These are phyloP conservation scores for Scaptomyza montana DNA, from an alignment of 1,140 invertebrate species.

Conservation along the genomic window DNA sequence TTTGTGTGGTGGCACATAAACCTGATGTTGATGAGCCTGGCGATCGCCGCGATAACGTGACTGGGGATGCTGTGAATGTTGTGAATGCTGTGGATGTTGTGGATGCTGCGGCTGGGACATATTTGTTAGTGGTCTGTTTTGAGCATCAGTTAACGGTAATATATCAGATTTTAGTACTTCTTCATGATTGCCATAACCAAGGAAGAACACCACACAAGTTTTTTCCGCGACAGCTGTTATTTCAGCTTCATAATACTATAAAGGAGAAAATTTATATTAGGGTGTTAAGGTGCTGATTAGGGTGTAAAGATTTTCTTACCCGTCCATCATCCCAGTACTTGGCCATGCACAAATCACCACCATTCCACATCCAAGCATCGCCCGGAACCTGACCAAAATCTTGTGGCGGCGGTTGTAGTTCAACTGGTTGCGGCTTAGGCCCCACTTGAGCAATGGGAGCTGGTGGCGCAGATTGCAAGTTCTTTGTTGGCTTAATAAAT, in stretches of 20 bases:
- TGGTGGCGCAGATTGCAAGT: conserved; percentile 11
- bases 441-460: not conserved
- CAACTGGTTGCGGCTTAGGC: conserved; percentile 32
- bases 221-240: conserved; percentile 90
- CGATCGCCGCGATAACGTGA: conserved; percentile 75
- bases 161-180: conserved; percentile 92
- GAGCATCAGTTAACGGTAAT: conserved; percentile 86
- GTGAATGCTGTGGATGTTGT: conserved; percentile 26
- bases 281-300: no score
- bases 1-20: conserved; percentile 84
- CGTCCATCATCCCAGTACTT: conserved; percentile 96
- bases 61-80: conserved; percentile 38
- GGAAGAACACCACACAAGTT: conserved; percentile 93
- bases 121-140: conserved; percentile 68
- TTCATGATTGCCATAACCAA: conserved; percentile 94
- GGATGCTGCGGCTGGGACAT: conserved; percentile 19
- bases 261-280: not conserved
- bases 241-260: conserved; percentile 93
- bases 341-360: conserved; percentile 92
- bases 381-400: conserved; percentile 49
- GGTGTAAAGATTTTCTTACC: conserved; percentile 84
- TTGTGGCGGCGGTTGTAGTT: conserved; percentile 25
- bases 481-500: not conserved
- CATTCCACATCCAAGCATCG: conserved; percentile 87
- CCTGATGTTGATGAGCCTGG: conserved; percentile 68